These are phyloP conservation scores for Ciconia boyciana DNA, from an alignment of 2,113 vertebrate genomes.

Conservation along the genomic window DNA sequence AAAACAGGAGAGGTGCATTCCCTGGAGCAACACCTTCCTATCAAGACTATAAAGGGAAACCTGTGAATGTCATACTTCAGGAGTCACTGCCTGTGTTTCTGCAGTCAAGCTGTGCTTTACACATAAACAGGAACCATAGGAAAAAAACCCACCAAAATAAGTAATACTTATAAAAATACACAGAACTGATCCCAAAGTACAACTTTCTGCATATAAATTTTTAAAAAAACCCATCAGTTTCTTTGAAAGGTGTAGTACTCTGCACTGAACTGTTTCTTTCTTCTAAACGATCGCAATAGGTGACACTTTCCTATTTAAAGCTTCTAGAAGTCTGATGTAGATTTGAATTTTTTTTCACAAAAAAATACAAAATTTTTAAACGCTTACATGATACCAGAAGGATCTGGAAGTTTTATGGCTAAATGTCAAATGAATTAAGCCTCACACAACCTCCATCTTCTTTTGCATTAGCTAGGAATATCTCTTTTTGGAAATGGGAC, in stretches of 20 bases:
- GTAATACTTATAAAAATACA: not conserved
- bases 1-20: not conserved
- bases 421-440: not conserved
- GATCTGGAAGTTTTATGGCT: not conserved
- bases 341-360: not conserved
- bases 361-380: not conserved
- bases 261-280: not conserved
- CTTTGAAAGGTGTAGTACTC: not conserved
- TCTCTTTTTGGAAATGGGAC: not conserved
- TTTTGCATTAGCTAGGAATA: not conserved
- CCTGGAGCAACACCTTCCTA: not conserved
- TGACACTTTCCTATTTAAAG: not conserved
- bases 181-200: not conserved
- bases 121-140: not conserved
- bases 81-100: not conserved
- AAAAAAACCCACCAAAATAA: fast-evolving
- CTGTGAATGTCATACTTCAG: not conserved
- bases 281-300: not conserved
- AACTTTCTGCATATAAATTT: not conserved
- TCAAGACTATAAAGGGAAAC: not conserved
- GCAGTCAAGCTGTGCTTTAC: not conserved
- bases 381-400: not conserved
- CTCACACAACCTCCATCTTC: not conserved
- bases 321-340: not conserved
- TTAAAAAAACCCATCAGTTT: not conserved